Evolutionary conservation across 2,888 invertebrate species (phyloP), one percentile per base, ranked within the genome.

Genomic region (Oxycera nigricornis): DNA sequence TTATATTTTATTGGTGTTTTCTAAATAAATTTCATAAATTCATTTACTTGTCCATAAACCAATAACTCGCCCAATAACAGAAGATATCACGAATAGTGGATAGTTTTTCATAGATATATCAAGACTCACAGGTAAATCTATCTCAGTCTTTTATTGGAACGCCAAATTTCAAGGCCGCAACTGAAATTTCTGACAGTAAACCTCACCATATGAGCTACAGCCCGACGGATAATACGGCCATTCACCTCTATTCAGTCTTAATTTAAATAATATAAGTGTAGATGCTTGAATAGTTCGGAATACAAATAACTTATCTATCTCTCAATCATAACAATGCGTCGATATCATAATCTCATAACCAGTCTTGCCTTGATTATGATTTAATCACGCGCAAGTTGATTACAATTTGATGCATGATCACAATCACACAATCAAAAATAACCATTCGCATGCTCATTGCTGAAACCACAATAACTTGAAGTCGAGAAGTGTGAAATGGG

Each of bases 391-490:
- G 41, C 65, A 24, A 39, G 14, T 24, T 65, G 65, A 65, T 65
- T 65, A 41, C 39, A 65, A 24, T 65, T 39, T 65, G 65, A 65
- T 65, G 65, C 41, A 41, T 41, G 65, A 65, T 65, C 65, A 65
- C 65, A 65, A 39, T 41, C 24, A 7, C 20, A 41, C 65, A 41
- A 65, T 65, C 41, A 30, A 65, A 65, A 65, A 65, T 65, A 70
- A 70, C 24, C 20, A 70, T 52, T 55, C 30, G 22, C 11, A 70
- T 35, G 70, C 30, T 31, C 70, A 55, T 55, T 30, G 70, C 7
- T 55, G 52, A 31, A 52, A 70, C 70, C 70, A 30, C 70, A 70
- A 55, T 35, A 9, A 22, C 3, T 20, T 41, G 2, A n/a, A 22
- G 46, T 3, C 14, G 46, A 46, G 46, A 52, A 46, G 46, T 46